Base-by-base conservation (phyloP, 2,113 vertebrate species). In the Perccottus glenii region DNA sequence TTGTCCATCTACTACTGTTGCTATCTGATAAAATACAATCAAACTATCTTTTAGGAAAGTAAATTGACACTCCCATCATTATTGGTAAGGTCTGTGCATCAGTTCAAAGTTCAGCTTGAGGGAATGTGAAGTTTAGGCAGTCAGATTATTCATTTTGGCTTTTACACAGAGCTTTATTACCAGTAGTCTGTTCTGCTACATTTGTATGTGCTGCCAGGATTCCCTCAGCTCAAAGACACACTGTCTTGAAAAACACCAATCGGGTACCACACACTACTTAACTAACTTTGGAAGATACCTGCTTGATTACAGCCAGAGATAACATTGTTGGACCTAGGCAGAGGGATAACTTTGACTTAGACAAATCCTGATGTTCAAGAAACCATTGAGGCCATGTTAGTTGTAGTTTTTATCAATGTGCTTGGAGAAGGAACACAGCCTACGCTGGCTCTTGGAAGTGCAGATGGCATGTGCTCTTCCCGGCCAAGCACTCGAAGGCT, bases 391-490 rank as follows among this genome's bases (percentile, higher is more conserved):
- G 11, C 42, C 32, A 33, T 36, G 5, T 48, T 12, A 47, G 27
- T 47, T 44, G 52, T 14, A 46, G 51, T 59, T 64, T 42, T 72
- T 35, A 43, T 66, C 40, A 38, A 3, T 67, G 47, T 64, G 51
- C 67, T 65, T 27, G 49, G 42, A 48, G 19, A 51, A 46, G 55
- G 40, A 40, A 43, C 49, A 45, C 32, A 6, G 14, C 44, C 5
- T 61, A 11, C 11, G 5, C 6, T 19, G 49, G 35, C 42, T 62
- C 8, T 48, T 56, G 27, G 64, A 51, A 73, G 49, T 65, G 51
- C 44, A 77, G 38, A 73, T 69, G 72, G 27, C 78, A 60, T 57
- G 36, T 53, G 9, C 32, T 5, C 40, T 64, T 49, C 46, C 32
- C 47, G 33, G 52, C 52, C 49, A 75, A 62, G 65, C 11, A 65